Evolutionary conservation across 2,888 invertebrate species (phyloP).

Genomic region (Tuta absoluta): DNA sequence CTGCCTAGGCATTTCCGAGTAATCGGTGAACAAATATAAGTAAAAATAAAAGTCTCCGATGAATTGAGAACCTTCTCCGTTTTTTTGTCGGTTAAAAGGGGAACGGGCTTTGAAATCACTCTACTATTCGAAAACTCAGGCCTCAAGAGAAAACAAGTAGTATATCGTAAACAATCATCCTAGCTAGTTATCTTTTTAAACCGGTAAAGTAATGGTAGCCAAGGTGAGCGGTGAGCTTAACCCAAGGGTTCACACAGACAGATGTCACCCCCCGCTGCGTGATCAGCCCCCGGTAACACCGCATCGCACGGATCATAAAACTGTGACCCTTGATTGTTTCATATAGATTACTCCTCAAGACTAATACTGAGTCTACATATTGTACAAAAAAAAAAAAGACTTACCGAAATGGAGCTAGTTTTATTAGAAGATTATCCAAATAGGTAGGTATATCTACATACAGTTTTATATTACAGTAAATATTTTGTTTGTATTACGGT

Average conservation of each 20-base stretch:
- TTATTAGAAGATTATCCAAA: too few species aligned
- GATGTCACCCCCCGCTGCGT: slow-evolving; percentile 76
- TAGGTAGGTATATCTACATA: too few species aligned
- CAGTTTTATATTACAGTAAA: too few species aligned
- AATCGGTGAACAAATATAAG: too few species aligned
- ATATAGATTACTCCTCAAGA: neutral
- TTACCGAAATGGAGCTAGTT: neutral
- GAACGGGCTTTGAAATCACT: too few species aligned
- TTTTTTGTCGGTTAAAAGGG: too few species aligned
- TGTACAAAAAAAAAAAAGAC: neutral
- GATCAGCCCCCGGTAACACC: slow-evolving; percentile 59
- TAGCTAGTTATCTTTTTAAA: neutral
- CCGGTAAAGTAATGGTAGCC: neutral
- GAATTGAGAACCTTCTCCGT: too few species aligned
- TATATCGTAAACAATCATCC: neutral
- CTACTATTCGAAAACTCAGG: too few species aligned
- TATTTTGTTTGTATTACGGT: too few species aligned
- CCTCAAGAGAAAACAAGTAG: too few species aligned
- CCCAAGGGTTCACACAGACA: slow-evolving; percentile 47
- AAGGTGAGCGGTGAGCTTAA: neutral
- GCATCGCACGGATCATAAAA: slow-evolving; percentile 54
- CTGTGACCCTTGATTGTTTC: slow-evolving; percentile 35
- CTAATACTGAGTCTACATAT: neutral
- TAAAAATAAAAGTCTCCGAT: too few species aligned
- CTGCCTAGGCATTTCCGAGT: too few species aligned